Conservation (phyloP, 30 jellyfish, hydroid and myxozoan genomes). For the Cassiopea andromeda region DNA sequence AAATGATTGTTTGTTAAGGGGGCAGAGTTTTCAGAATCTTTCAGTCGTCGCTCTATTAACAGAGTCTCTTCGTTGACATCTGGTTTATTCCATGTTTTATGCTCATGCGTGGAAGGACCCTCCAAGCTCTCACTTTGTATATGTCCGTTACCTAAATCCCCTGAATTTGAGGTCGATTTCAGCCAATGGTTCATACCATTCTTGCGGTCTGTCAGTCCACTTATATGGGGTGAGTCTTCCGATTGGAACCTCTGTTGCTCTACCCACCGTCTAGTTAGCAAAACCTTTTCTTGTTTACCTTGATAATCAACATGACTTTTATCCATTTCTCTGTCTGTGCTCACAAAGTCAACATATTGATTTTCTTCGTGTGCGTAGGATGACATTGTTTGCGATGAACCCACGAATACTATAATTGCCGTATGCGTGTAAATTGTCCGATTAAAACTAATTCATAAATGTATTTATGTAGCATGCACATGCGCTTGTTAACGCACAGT, state of each 20-base stretch:
- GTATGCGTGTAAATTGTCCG: background rate
- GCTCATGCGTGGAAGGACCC: background rate
- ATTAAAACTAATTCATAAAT: too few species aligned
- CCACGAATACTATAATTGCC: too few species aligned
- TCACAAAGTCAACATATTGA: background rate
- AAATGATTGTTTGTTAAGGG: background rate
- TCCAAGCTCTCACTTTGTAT: background rate
- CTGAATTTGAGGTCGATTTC: background rate
- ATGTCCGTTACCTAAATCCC: background rate
- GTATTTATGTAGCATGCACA: background rate
- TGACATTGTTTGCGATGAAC: background rate
- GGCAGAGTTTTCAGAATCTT: background rate
- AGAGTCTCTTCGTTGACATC: background rate
- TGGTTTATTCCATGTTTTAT: background rate
- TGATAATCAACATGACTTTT: background rate
- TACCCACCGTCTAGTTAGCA: slow-evolving; percentile 10
- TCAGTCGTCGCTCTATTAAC: slow-evolving; percentile 1
- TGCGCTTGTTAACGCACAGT: background rate
- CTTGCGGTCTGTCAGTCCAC: background rate
- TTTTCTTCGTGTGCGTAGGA: background rate
- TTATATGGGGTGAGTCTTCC: background rate
- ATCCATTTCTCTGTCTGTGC: background rate
- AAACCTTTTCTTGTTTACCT: background rate
- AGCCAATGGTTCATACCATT: background rate
- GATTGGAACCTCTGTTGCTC: background rate